Evolutionary conservation across 2,113 vertebrate species (phyloP), one percentile per base, ranked within the genome.

Genomic region (Ifrita kowaldi): DNA sequence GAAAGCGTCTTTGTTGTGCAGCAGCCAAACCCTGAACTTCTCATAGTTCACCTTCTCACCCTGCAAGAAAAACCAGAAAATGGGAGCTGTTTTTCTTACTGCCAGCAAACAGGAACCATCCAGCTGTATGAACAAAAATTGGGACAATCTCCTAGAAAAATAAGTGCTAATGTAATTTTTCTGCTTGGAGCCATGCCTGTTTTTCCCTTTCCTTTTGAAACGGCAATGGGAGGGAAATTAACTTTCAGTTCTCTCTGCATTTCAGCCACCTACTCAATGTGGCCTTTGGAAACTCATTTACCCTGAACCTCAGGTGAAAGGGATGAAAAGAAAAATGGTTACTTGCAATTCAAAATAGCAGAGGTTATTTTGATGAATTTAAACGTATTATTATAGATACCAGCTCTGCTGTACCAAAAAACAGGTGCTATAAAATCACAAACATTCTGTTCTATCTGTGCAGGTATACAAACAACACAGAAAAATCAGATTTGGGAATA

Each of bases 31-130:
- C 98, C 98, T 98, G 98, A 99, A 99, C 96, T 99, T 99, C 97
- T 99, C 99, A 70, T 99, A 99, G 97, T 99, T 99, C 70, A 99
- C 99, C 97, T 99, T 99, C 96, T 99, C 99, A 65, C 99, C 98
- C 99, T 99, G 96, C 42, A 90, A 97, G 89, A 49, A 87, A 96
- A 94, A 83, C 1, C 93, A 93, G 30, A 73, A 89, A 94, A 91
- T 4, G 42, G 59, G 65, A 53, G 42, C n/a, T 94, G 81, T 55
- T 89, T 68, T 62, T 56, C 75, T 65, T 69, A 55, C 44, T 44
- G 50, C 52, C 44, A 46, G 68, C 78, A 93, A 94, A 84, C 69
- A 78, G 44, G 56, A 94, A 91, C 28, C 84, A 84, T 37, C 52
- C 77, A 89, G 87, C 81, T 89, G 37, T 17, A 89, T 6, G 77